phyloP scores from a whole-genome alignment of 2,888 invertebrate species.

The Nomada goodeniana region DNA sequence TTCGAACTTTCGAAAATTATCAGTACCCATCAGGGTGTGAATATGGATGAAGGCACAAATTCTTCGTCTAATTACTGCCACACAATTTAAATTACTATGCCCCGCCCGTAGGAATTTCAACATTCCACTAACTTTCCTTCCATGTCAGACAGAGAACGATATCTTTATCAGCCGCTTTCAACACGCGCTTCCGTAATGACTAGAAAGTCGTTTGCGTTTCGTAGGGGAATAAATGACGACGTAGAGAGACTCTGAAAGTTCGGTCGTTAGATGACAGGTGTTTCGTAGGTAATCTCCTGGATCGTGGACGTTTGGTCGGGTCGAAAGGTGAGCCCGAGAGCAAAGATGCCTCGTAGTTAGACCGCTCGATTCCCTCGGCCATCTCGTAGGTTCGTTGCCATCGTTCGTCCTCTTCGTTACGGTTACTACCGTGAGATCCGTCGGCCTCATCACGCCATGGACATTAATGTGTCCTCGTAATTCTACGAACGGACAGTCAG shows the following conservation, averaged over 20 bases:
- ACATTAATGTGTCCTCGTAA: slow-evolving; percentile 68
- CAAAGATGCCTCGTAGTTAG: slow-evolving; percentile 44
- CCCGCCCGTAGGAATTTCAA: too few relatives aligned
- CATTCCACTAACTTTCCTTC: too few relatives aligned
- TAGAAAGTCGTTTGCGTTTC: slow-evolving; percentile 51
- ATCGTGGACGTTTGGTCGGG: slow-evolving; percentile 37
- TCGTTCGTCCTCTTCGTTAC: slow-evolving; percentile 77
- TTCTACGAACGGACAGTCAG: slow-evolving; percentile 37
- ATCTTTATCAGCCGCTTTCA: background rate
- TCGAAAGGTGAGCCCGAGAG: slow-evolving; percentile 45
- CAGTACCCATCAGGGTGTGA: too few relatives aligned
- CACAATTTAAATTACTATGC: too few relatives aligned
- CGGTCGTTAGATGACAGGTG: slow-evolving; percentile 53
- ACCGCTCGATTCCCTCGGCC: slow-evolving; percentile 19
- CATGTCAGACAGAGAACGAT: background rate
- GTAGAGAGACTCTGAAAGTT: slow-evolving; percentile 35
- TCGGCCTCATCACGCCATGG: slow-evolving; percentile 72
- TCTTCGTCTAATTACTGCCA: too few relatives aligned
- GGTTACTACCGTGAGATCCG: slow-evolving; percentile 75
- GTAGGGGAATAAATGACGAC: slow-evolving; percentile 33
- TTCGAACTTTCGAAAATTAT: too few relatives aligned
- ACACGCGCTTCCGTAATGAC: slow-evolving; percentile 37
- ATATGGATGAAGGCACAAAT: too few relatives aligned
- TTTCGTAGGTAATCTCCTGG: slow-evolving; percentile 37
- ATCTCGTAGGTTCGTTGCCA: slow-evolving; percentile 58